Conservation (phyloP, 2,797 vertebrate genomes). For the Sciaenops ocellatus region DNA sequence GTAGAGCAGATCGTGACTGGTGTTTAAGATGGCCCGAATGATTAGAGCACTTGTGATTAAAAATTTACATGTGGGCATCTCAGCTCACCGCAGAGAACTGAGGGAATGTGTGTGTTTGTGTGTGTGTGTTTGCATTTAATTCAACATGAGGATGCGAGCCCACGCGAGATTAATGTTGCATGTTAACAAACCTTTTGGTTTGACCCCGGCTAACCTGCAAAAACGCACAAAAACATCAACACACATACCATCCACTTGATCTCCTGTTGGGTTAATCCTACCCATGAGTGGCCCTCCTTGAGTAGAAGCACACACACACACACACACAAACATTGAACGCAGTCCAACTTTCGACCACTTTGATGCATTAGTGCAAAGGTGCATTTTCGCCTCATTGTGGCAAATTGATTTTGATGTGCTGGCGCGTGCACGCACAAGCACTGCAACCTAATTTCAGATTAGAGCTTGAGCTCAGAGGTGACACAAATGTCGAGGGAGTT, state of each 20-base stretch:
- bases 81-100: constrained; percentile 33
- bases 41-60: constrained; percentile 70
- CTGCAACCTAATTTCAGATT: neutral
- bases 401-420: constrained; percentile 36
- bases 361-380: constrained; percentile 55
- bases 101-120: constrained; percentile 37
- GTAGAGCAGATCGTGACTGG: constrained; percentile 24
- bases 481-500: neutral
- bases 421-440: neutral
- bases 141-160: constrained; percentile 40
- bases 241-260: constrained; percentile 23
- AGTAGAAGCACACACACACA: neutral
- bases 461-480: constrained; percentile 7
- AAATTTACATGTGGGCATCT: constrained; percentile 64
- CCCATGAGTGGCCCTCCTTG: constrained; percentile 6
- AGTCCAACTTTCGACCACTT: constrained; percentile 42
- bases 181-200: constrained; percentile 61
- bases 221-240: neutral
- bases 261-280: constrained; percentile 33
- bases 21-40: constrained; percentile 56
- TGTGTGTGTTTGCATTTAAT: constrained; percentile 32
- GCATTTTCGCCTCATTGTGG: constrained; percentile 27
- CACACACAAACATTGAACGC: constrained; percentile 25
- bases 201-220: constrained; percentile 39
- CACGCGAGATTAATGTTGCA: constrained; percentile 59